Conservation (phyloP, 2,888 invertebrate genomes). For the Stenodera caucasica region DNA sequence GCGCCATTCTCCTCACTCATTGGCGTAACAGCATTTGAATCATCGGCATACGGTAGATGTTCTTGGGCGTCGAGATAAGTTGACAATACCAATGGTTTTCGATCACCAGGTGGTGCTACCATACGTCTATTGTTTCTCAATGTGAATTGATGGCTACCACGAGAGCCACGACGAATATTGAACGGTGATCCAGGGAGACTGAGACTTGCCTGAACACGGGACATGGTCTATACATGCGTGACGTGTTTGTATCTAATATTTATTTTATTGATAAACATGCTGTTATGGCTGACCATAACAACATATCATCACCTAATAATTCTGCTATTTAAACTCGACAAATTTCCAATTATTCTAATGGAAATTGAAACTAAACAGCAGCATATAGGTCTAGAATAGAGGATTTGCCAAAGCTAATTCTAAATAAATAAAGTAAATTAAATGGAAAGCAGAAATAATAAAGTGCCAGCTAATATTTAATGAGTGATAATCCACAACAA, state of each 20-base stretch:
- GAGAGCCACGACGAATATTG: conserved; percentile 86
- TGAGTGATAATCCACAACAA: not conserved
- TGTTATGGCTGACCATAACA: conserved; percentile 33
- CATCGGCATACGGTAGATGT: conserved; percentile 96
- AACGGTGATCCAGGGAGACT: conserved; percentile 97
- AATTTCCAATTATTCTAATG: conserved; percentile 2
- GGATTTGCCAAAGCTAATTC: not conserved
- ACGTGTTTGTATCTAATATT: conserved; percentile 40
- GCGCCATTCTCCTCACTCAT: conserved; percentile 98
- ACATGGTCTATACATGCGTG: conserved; percentile 53
- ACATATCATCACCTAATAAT: conserved; percentile 29
- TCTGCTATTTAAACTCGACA: conserved; percentile 7
- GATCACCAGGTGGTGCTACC: conserved; percentile 79
- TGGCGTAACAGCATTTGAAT: conserved; percentile 95
- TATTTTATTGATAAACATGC: conserved; percentile 24
- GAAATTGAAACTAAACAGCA: not conserved
- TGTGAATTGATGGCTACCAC: conserved; percentile 91
- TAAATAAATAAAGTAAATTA: not conserved
- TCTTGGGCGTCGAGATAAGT: conserved; percentile 94
- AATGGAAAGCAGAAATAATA: conserved; percentile 9
- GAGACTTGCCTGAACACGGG: conserved; percentile 81
- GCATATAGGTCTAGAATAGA: not conserved
- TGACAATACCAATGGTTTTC: conserved; percentile 90
- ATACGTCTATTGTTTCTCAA: conserved; percentile 82
- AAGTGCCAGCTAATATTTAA: not conserved